A percentile compares a stretch with the other conserved stretches of the same genome.
phyloP scores from a whole-genome alignment of 2,888 invertebrate genomes.

The Opisthograptis luteolata region DNA sequence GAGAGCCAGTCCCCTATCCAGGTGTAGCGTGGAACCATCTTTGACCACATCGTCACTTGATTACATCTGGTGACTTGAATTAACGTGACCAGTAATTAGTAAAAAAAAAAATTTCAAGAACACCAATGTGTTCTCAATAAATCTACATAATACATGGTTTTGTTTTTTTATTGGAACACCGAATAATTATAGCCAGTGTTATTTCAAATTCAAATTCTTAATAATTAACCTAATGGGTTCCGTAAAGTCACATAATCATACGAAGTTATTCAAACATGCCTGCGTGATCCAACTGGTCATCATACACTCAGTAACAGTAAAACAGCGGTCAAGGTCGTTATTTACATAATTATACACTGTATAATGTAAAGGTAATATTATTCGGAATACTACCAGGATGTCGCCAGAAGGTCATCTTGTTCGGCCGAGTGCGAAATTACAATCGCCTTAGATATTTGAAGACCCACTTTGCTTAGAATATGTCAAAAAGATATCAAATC shows the following conservation, averaged over 20 bases:
- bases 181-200: neutral
- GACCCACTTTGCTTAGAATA: conserved; percentile 17
- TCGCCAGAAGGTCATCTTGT: conserved; percentile 63
- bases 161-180: too few relatives aligned
- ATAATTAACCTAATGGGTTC: conserved; percentile 6
- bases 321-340: conserved; percentile 61
- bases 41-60: too few relatives aligned
- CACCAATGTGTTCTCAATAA: too few relatives aligned
- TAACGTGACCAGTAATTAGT: too few relatives aligned
- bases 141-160: too few relatives aligned
- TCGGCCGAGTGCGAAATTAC: conserved; percentile 39
- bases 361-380: conserved; percentile 53
- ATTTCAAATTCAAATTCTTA: conserved; percentile 6
- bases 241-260: conserved; percentile 13
- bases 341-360: conserved; percentile 52
- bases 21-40: too few relatives aligned
- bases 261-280: conserved; percentile 14
- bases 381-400: conserved; percentile 68
- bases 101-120: too few relatives aligned
- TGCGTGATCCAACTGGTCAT: conserved; percentile 7
- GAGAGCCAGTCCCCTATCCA: too few relatives aligned
- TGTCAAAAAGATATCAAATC: conserved; percentile 34
- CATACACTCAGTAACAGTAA: conserved; percentile 41
- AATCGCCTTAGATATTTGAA: conserved; percentile 15
- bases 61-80: too few relatives aligned